Base-by-base conservation (phyloP, 2,888 invertebrate genomes). In the Amblyteles armatorius region DNA sequence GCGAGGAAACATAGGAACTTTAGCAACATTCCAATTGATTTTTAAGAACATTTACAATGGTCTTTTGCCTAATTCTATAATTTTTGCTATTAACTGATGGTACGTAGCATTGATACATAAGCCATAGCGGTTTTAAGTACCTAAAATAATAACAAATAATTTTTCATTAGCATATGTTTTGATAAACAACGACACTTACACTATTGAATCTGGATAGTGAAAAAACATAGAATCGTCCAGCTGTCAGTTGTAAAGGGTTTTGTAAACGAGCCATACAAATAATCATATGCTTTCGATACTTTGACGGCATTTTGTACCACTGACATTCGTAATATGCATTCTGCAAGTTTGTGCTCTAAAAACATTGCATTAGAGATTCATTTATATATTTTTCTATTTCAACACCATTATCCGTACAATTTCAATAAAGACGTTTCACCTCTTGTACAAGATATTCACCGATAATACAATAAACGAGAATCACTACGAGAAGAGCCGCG, bases 221-320 rank as follows among this genome's bases (percentile, higher is more conserved):
- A 7, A 95, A 91, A 9, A 94, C 94, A 87, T 95, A 95, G 88
- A 95, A 94, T 90, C 94, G 95, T 5, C 95, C 95, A 16, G 95
- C 95, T 79, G 94, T 94, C 82, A 96, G 94, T 3, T 94, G 92
- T 13, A 94, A 94, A 0, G 94, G 94, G 4, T 92, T 93, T 88
- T 95, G 95, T 89, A 95, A 94, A 1, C 95, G 93, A 87, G 94
- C 94, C 93, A 96, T 94, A 4, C 95, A 94, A 67, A 95, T 94
- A 79, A 94, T 90, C 29, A 96, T 89, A 4, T 92, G 91, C n/a
- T 93, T 93, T n/a, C 93, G 93, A 88, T 95, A 95, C 76, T 89
- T 90, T 0, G 88, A 87, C 73, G 94, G 91, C 89, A 96, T 95
- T 11, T 95, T 94, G 71, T 95, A 94, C 96, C 96, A 96, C 1